Evolutionary conservation across 2,113 vertebrate genomes (phyloP).

Genomic region (Petroica traversi): DNA sequence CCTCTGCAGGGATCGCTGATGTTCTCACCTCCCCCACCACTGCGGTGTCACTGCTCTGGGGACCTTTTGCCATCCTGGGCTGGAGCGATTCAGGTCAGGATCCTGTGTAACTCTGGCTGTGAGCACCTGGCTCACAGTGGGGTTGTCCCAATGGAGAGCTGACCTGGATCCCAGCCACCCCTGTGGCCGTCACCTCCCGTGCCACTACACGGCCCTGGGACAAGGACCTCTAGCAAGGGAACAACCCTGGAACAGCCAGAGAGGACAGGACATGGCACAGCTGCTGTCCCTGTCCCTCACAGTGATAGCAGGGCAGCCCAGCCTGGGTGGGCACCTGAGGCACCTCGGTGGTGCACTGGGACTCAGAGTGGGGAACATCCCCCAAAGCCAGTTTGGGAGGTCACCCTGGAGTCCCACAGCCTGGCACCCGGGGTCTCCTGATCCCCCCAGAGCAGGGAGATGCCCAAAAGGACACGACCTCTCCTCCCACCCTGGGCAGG

Average conservation of each 20-base stretch:
- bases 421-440: accelerated
- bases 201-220: not conserved
- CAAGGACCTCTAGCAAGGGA: not conserved
- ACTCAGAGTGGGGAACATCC: accelerated
- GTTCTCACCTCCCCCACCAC: not conserved
- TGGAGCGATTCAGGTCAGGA: not conserved
- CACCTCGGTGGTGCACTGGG: not conserved
- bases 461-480: accelerated
- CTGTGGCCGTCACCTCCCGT: accelerated
- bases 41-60: not conserved
- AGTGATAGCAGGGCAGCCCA: not conserved
- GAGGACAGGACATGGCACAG: not conserved
- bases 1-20: not conserved
- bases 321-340: too few species aligned
- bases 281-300: accelerated
- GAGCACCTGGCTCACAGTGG: not conserved
- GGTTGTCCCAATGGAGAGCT: not conserved
- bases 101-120: accelerated
- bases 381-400: not conserved
- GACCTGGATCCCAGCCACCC: not conserved
- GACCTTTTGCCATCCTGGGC: not conserved
- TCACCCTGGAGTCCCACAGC: not conserved
- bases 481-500: not conserved
- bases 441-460: not conserved
- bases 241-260: not conserved